Evolutionary conservation across 1,140 invertebrate genomes (phyloP).

Genomic region (Papilio polytes): DNA sequence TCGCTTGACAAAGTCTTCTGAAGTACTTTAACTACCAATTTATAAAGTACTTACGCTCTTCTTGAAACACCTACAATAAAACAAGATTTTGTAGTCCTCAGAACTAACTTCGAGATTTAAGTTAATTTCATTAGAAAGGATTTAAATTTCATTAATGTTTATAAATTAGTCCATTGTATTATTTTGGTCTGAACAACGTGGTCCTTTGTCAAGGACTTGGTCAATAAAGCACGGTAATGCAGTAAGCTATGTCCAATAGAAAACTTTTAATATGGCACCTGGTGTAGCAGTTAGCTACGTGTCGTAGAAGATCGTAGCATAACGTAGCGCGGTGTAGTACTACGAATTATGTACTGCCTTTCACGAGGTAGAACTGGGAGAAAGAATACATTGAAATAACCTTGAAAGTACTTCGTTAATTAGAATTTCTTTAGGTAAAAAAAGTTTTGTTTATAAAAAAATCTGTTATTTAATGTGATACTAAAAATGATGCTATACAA

Average conservation of each 20-base stretch:
- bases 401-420: too few species aligned
- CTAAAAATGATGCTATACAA: not conserved
- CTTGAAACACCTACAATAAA: not conserved
- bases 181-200: too few species aligned
- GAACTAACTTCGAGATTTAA: not conserved
- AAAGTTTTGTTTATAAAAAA: not conserved
- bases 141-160: not conserved
- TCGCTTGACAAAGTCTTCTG: not conserved
- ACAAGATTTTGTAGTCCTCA: not conserved
- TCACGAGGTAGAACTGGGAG: too few species aligned
- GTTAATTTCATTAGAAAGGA: not conserved
- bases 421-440: too few species aligned
- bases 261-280: too few species aligned
- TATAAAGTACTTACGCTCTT: not conserved
- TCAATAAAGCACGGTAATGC: too few species aligned
- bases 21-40: conserved; percentile 15
- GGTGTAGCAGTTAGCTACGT: not conserved
- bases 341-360: too few species aligned
- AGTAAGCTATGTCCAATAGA: not conserved
- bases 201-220: too few species aligned
- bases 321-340: not conserved
- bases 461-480: not conserved
- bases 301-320: not conserved
- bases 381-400: too few species aligned
- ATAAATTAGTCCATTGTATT: not conserved